These are phyloP conservation scores for Blastomussa wellsi DNA, from an alignment of 92 coral and sea anemone genomes.

Conservation along the genomic window DNA sequence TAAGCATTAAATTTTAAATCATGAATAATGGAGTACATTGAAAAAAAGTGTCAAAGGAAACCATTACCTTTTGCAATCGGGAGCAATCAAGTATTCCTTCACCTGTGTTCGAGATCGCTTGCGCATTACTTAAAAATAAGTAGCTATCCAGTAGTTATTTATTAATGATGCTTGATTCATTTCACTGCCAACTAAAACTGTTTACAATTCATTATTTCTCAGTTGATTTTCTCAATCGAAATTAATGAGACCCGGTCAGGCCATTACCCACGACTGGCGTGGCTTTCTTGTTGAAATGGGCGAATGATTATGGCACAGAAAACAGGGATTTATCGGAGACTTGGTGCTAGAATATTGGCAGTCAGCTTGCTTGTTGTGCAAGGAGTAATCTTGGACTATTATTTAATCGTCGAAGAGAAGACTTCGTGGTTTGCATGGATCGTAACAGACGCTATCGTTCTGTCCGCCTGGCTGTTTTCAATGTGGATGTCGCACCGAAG, in stretches of 20 bases:
- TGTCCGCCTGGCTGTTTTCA: constrained; percentile 72
- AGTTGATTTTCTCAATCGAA: neutral
- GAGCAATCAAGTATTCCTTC: no score
- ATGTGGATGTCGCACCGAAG: constrained; percentile 76
- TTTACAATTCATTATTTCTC: neutral
- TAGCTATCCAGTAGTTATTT: neutral
- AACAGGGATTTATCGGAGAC: constrained; percentile 61
- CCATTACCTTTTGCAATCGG: no score
- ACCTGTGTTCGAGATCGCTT: neutral
- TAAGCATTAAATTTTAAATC: no score
- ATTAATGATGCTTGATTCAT: neutral
- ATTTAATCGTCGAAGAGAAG: constrained; percentile 54
- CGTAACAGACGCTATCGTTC: constrained; percentile 68
- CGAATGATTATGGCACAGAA: constrained; percentile 40
- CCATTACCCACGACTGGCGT: no score
- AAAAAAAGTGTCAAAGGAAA: no score
- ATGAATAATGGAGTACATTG: no score
- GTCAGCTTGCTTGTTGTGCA: constrained; percentile 68
- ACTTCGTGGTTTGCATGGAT: constrained; percentile 75
- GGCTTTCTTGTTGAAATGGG: neutral
- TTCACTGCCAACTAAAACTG: neutral
- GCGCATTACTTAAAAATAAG: neutral
- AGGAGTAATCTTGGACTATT: constrained; percentile 77
- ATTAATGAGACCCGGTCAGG: neutral
- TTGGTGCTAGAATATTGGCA: constrained; percentile 63